Evolutionary conservation across 53 echinoderm and acorn worm species (phyloP).

Genomic region (Patiria pectinifera): DNA sequence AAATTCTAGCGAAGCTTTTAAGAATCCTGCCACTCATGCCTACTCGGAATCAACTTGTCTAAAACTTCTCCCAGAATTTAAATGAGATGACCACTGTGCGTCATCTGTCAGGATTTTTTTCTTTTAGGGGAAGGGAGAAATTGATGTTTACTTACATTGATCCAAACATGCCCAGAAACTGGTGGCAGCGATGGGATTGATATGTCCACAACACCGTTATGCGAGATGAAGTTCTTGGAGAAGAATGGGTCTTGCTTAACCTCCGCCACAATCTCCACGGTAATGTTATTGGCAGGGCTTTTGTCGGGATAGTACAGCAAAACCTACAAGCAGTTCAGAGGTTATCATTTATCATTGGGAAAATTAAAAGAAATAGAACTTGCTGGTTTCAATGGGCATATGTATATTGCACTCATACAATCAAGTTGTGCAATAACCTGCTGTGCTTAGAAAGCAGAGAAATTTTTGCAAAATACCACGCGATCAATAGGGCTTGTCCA

Average conservation of each 20-base stretch:
- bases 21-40: no score
- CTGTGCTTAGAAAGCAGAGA: no score
- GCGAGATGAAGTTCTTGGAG: conserved; percentile 73
- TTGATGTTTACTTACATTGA: conserved; percentile 77
- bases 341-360: neutral
- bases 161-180: conserved; percentile 78
- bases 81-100: neutral
- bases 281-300: conserved; percentile 80
- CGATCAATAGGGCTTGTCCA: no score
- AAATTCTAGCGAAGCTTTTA: no score
- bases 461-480: no score
- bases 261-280: conserved; percentile 79
- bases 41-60: no score
- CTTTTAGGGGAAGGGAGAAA: neutral
- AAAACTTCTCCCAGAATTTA: neutral
- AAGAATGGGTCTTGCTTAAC: conserved; percentile 65
- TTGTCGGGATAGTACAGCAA: conserved; percentile 83
- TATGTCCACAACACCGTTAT: conserved; percentile 79
- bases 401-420: no score
- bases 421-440: no score
- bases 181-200: conserved; percentile 70
- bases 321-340: conserved; percentile 45
- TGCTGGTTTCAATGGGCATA: no score
- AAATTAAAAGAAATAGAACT: no score
- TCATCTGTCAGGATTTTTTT: neutral